Evolutionary conservation across 2,797 vertebrate genomes (phyloP).

Genomic region (Ctenopoma multispine): DNA sequence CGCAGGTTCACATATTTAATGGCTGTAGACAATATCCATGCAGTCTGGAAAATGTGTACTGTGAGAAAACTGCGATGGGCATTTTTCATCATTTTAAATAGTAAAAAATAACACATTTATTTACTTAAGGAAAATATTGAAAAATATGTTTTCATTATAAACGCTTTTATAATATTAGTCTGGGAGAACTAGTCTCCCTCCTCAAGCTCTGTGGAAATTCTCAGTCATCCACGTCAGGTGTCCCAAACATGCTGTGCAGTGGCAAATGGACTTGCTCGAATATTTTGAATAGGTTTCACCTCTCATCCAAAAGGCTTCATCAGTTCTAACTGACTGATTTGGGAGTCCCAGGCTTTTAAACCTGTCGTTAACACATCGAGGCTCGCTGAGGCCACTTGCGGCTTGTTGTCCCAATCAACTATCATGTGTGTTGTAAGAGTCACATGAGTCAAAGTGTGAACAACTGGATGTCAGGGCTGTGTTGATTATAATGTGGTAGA

Average conservation of each 20-base stretch:
- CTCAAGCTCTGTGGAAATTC: neutral
- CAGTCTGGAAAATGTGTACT: no score
- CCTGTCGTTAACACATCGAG: neutral
- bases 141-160: no score
- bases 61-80: no score
- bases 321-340: neutral
- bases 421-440: neutral
- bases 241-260: neutral
- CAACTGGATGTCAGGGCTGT: no score
- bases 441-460: no score
- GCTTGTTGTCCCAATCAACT: neutral
- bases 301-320: neutral
- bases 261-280: neutral
- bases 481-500: no score
- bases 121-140: no score
- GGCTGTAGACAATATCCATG: no score
- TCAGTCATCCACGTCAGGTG: neutral
- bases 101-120: no score
- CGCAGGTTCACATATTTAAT: constrained; percentile 15
- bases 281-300: neutral
- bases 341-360: neutral
- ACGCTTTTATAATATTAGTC: no score
- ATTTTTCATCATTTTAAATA: no score
- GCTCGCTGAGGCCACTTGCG: neutral
- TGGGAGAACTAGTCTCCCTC: no score